Evolutionary conservation across 2,113 vertebrate genomes (phyloP).

Genomic region (Empidonax alnorum): DNA sequence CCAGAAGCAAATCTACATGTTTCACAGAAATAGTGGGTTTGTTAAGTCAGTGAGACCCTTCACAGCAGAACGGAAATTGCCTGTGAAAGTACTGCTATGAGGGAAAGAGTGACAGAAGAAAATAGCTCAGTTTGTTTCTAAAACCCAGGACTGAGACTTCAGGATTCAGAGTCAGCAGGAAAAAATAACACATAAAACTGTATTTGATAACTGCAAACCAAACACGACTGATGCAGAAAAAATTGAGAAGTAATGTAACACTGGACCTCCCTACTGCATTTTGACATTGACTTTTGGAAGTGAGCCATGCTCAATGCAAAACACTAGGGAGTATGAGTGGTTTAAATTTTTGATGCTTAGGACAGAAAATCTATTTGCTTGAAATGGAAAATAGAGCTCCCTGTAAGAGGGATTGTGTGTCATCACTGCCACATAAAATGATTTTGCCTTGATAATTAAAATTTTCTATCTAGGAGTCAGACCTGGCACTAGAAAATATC

Average conservation of each 20-base stretch:
- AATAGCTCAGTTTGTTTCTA: neutral
- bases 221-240: neutral
- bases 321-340: neutral
- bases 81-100: fast-evolving
- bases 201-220: neutral
- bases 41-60: neutral
- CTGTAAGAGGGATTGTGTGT: neutral
- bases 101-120: neutral
- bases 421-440: neutral
- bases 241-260: neutral
- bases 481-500: neutral
- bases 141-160: neutral
- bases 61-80: neutral
- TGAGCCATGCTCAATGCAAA: neutral
- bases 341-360: constrained; percentile 7
- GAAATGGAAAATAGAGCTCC: neutral
- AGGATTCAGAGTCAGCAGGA: neutral
- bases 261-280: neutral
- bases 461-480: neutral
- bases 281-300: neutral
- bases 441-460: neutral
- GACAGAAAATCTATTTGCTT: constrained; percentile 30
- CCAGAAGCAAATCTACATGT: neutral
- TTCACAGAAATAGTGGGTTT: neutral
- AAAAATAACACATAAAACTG: neutral